These are phyloP conservation scores for Phyllostomus hastatus DNA, from an alignment of 2,113 vertebrate genomes.

Conservation along the genomic window DNA sequence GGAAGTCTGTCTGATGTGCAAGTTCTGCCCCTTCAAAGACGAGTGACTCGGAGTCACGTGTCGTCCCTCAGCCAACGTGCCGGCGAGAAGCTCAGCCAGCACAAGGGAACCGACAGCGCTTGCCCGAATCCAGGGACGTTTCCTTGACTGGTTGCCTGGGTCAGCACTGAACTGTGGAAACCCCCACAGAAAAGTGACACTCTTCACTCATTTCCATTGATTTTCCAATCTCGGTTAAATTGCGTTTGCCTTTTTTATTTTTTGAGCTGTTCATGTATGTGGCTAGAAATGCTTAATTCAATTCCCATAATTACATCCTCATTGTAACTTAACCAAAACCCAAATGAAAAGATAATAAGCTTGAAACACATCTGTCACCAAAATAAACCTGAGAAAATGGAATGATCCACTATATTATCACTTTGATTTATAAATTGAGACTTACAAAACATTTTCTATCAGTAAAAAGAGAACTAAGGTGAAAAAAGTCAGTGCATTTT, in stretches of 20 bases:
- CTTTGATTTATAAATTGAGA: neutral
- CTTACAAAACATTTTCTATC: neutral
- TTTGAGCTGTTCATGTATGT: slow-evolving; percentile 46
- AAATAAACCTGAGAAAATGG: neutral
- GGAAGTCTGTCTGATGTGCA: fast-evolving
- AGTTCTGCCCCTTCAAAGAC: neutral
- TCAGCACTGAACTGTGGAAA: slow-evolving; percentile 74
- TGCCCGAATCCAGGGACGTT: neutral
- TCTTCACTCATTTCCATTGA: slow-evolving; percentile 74
- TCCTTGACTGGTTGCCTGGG: slow-evolving; percentile 52
- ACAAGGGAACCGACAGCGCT: fast-evolving
- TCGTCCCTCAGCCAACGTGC: neutral
- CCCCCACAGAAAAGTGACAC: slow-evolving; percentile 32
- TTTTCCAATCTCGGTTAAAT: slow-evolving; percentile 80
- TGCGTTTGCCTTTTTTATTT: slow-evolving; percentile 60
- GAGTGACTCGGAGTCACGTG: neutral
- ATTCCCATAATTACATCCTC: neutral
- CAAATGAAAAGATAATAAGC: slow-evolving; percentile 40
- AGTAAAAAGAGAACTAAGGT: neutral
- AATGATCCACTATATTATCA: neutral
- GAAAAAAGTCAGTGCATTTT: neutral
- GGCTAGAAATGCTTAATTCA: slow-evolving; percentile 57
- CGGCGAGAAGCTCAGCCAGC: neutral
- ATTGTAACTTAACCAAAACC: slow-evolving; percentile 23
- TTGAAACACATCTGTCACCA: slow-evolving; percentile 21